Base-by-base conservation (phyloP, 2,888 invertebrate species). In the Melanchra persicariae region DNA sequence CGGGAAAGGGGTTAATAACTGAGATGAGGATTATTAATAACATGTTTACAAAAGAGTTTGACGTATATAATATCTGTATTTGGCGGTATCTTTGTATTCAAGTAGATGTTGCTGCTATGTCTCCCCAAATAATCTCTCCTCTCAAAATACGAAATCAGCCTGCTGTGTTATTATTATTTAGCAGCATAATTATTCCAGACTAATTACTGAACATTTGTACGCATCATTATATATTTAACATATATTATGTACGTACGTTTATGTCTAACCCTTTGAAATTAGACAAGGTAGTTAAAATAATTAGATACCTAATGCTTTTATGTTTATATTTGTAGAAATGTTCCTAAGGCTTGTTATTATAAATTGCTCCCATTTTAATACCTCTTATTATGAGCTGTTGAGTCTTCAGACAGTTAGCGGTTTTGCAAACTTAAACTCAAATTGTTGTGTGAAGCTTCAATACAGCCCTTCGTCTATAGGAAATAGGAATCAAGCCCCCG, bases 51-150 rank as follows among this genome's bases (percentile, higher is more conserved):
- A 45, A 19, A 24, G 6, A 5, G n/a, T 54, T 26, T n/a, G 5
- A 54, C 0, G 5, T 54, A 10, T 30, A 22, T 34, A n/a, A 34
- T 30, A 54, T 51, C n/a, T 30, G 1, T 24, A 51, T 30, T 45
- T 15, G 17, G 45, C 47, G 24, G 24, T n/a, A n/a, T 40, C 19
- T 64, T 55, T 51, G 61, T 19, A 19, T 61, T 70, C 78, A 68
- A 79, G 78, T 79, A 72, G 45, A 59, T 3, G n/a, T 1, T 47
- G 1, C 78, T 82, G 78, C 17, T 67, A 37, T 61, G 51, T 62
- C 71, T 79, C 82, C 10, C 7, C 2, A 61, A 40, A 30, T 77
- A 81, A 81, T 82, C 69, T 65, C 19, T 15, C 34, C 34, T 71
- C 71, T 60, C 49, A 40, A 19, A 40, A 55, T 8, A 49, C 22